A percentile compares a stretch with the other conserved stretches of the same genome.
phyloP scores from a whole-genome alignment of 2,797 vertebrate genomes.

The Sphaeramia orbicularis region DNA sequence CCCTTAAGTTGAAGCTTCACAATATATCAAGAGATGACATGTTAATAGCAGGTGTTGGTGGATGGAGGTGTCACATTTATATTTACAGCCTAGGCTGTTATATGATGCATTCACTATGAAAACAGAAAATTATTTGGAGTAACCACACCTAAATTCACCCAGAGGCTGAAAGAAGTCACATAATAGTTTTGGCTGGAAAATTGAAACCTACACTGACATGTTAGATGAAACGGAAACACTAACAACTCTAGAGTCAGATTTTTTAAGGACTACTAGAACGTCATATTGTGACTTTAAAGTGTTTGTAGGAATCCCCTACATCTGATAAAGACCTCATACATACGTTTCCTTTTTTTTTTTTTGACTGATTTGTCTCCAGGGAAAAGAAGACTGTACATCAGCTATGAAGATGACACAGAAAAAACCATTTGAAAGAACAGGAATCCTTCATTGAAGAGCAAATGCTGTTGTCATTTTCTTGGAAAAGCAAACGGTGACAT shows the following conservation, averaged over 20 bases:
- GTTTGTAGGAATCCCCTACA: too few species aligned
- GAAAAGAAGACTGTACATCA: not conserved
- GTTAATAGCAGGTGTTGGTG: slow-evolving; percentile 1
- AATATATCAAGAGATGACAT: not conserved
- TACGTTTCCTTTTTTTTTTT: not conserved
- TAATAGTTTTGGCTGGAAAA: not conserved
- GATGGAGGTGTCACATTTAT: not conserved
- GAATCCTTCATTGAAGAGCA: slow-evolving; percentile 10
- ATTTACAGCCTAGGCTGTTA: not conserved
- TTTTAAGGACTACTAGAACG: not conserved
- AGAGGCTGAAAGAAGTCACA: not conserved
- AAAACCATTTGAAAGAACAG: slow-evolving; percentile 4
- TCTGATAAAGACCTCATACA: too few species aligned
- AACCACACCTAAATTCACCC: slow-evolving; percentile 25
- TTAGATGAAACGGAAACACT: slow-evolving; percentile 9
- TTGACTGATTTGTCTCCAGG: not conserved
- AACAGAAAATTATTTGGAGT: not conserved
- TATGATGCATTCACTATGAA: slow-evolving; percentile 5
- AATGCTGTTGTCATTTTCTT: slow-evolving; percentile 13
- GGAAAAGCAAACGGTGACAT: slow-evolving; percentile 2
- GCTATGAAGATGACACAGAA: not conserved
- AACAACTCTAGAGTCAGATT: not conserved
- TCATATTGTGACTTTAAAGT: slow-evolving; percentile 10
- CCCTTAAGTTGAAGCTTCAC: not conserved
- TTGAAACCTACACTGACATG: slow-evolving; percentile 1